Conservation (phyloP, 2,113 vertebrate species). For the Vimba vimba region DNA sequence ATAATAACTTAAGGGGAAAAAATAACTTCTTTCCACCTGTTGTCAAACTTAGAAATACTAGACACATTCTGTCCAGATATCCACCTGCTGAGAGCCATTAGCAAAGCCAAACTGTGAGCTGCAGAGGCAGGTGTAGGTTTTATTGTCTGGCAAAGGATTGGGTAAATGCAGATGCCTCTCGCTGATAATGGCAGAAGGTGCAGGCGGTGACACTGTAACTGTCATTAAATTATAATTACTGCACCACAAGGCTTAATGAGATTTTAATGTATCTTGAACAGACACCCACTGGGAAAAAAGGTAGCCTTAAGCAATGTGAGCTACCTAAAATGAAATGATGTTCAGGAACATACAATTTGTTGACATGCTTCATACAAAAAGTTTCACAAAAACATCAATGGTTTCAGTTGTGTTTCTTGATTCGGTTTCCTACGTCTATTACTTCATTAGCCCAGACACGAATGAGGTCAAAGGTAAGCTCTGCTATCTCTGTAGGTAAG, state of each 20-base stretch:
- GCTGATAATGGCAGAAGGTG: conserved; percentile 27
- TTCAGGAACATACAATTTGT: neutral
- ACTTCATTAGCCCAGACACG: conserved; percentile 1
- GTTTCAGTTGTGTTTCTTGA: neutral
- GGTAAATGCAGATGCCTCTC: conserved; percentile 50
- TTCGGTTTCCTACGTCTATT: neutral
- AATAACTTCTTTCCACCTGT: conserved; percentile 41
- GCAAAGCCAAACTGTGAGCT: conserved; percentile 59
- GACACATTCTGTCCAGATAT: conserved; percentile 61
- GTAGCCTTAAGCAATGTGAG: conserved; percentile 35
- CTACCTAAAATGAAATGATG: neutral
- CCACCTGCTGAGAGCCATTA: conserved; percentile 67
- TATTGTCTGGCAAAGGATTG: conserved; percentile 32
- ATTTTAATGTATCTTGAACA: conserved; percentile 26
- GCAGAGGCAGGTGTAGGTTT: conserved; percentile 62
- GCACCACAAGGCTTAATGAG: conserved; percentile 45
- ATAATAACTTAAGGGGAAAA: conserved; percentile 19
- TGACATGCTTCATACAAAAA: neutral
- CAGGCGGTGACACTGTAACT: conserved; percentile 52
- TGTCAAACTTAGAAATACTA: conserved; percentile 21
- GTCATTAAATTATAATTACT: conserved; percentile 58
- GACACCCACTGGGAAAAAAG: conserved; percentile 28
- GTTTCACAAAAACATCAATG: neutral
- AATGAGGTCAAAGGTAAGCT: conserved; percentile 45
- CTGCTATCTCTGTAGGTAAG: conserved; percentile 37